phyloP scores from a whole-genome alignment of 2,797 vertebrate species.

The Atherinosoma microstoma region DNA sequence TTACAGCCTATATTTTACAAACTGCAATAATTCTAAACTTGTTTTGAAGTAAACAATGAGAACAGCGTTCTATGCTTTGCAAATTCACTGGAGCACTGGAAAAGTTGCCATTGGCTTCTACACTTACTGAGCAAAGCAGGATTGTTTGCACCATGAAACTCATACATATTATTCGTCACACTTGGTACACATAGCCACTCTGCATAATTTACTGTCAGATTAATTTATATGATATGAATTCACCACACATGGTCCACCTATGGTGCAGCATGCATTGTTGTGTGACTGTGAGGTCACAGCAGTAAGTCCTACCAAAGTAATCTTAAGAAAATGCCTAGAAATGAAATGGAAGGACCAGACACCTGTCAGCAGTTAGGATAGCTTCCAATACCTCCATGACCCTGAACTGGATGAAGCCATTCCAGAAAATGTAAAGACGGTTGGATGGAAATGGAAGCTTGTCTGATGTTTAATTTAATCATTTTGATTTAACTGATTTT shows the following conservation, averaged over 20 bases:
- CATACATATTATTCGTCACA: slow-evolving; percentile 67
- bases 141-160: slow-evolving; percentile 33
- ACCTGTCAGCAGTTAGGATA: not conserved
- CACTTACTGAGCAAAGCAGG: slow-evolving; percentile 35
- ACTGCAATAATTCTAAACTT: not conserved
- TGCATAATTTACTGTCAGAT: slow-evolving; percentile 64
- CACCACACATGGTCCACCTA: slow-evolving; percentile 52
- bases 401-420: too few relatives aligned
- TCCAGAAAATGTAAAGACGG: too few relatives aligned
- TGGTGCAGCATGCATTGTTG: slow-evolving; percentile 39
- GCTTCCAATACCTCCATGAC: too few relatives aligned
- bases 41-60: slow-evolving; percentile 15
- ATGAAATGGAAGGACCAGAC: slow-evolving; percentile 1
- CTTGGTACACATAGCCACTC: slow-evolving; percentile 57
- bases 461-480: too few relatives aligned
- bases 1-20: not conserved
- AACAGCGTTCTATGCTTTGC: slow-evolving; percentile 1
- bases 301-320: slow-evolving; percentile 15
- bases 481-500: too few relatives aligned
- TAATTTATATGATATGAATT: slow-evolving; percentile 62
- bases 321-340: slow-evolving; percentile 21
- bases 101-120: slow-evolving; percentile 27
- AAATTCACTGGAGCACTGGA: not conserved
- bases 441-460: too few relatives aligned
- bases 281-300: slow-evolving; percentile 5